Evolutionary conservation across 2,888 invertebrate genomes (phyloP).

Genomic region (Escarpia spicata): DNA sequence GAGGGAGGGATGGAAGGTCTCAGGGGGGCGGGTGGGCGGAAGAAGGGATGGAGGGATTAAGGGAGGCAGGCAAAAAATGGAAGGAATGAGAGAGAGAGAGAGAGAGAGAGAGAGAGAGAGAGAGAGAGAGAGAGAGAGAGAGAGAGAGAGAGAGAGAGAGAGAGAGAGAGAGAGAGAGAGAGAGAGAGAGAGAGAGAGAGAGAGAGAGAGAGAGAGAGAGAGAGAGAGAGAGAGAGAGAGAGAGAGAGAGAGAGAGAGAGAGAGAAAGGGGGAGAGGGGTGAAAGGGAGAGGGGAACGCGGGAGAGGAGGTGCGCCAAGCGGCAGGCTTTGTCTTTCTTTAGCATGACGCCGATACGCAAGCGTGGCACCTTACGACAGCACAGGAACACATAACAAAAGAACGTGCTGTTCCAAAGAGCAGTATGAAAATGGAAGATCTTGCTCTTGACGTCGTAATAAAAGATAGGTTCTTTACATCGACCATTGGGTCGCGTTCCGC

Average conservation of each 20-base stretch:
- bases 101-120: background rate
- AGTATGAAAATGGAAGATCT: too few relatives aligned
- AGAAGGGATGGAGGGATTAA: too few relatives aligned
- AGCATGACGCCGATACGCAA: background rate
- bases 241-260: background rate
- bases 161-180: slow-evolving; percentile 1
- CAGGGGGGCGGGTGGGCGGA: too few relatives aligned
- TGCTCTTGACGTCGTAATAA: background rate
- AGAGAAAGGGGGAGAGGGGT: background rate
- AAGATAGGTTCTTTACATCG: background rate
- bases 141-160: slow-evolving; percentile 5
- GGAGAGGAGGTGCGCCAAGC: too few relatives aligned
- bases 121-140: background rate
- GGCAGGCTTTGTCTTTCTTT: too few relatives aligned
- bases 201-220: background rate
- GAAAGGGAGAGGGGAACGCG: too few relatives aligned
- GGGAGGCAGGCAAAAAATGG: background rate
- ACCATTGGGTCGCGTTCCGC: background rate
- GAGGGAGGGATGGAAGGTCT: too few relatives aligned
- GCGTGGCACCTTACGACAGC: background rate
- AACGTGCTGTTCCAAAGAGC: too few relatives aligned
- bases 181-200: background rate
- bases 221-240: background rate
- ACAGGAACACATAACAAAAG: too few relatives aligned
- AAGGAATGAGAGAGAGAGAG: background rate